These are phyloP conservation scores for Corbicula japonica DNA, from an alignment of 2,888 invertebrate species.

Conservation along the genomic window DNA sequence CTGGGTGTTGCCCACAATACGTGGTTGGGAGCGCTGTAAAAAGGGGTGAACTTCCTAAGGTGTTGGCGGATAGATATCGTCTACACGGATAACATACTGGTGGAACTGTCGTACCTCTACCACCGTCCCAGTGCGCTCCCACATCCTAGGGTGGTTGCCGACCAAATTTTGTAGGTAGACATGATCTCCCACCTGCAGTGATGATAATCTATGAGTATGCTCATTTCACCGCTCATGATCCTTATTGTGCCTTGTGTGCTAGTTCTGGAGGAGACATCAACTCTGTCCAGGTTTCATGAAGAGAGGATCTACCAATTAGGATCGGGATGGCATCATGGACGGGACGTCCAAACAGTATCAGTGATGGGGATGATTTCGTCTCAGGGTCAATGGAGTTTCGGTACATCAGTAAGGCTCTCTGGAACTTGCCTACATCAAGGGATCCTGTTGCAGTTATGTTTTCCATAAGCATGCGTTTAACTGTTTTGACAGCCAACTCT, in stretches of 20 bases:
- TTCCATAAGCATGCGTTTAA: constrained; percentile 64
- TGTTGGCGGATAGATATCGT: constrained; percentile 53
- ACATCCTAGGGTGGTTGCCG: constrained; percentile 51
- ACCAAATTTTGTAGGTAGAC: constrained; percentile 57
- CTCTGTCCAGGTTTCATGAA: constrained; percentile 58
- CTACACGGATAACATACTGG: constrained; percentile 61
- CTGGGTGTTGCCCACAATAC: too few species aligned
- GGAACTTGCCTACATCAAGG: constrained; percentile 55
- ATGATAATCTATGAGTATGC: constrained; percentile 45
- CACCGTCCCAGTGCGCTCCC: constrained; percentile 52
- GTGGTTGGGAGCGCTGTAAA: not conserved
- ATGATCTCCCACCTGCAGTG: constrained; percentile 61
- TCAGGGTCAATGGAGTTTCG: constrained; percentile 60
- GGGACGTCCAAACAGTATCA: constrained; percentile 63
- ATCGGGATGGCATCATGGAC: constrained; percentile 60
- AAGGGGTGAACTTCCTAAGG: constrained; percentile 54
- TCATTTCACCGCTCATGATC: constrained; percentile 51
- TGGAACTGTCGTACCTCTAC: constrained; percentile 61
- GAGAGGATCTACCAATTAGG: constrained; percentile 46
- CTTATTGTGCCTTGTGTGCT: constrained; percentile 45
- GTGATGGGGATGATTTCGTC: constrained; percentile 65
- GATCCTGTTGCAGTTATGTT: constrained; percentile 51
- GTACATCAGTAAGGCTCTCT: constrained; percentile 61
- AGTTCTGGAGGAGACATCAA: constrained; percentile 29
- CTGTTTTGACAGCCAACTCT: constrained; percentile 62